Base-by-base conservation (phyloP, 53 echinoderm and acorn worm species). In the Crossaster papposus region DNA sequence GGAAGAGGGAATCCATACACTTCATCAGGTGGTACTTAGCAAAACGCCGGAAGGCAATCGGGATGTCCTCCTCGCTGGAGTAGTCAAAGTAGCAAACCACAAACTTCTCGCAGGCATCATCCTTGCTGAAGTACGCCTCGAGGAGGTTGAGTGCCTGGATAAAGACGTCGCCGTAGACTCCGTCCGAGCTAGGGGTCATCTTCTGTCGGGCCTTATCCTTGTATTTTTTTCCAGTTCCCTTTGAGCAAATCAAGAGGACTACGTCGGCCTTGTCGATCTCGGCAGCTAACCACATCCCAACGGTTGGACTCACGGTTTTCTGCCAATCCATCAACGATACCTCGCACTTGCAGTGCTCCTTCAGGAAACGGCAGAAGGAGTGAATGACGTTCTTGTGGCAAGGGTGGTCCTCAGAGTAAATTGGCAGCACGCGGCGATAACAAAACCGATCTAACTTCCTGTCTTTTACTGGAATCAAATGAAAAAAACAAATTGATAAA, bases 41-140 rank as follows among this genome's bases (percentile, higher is more conserved):
- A 55, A 91, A 80, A 38, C 78, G 79, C 86, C 26, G 70, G 65
- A 91, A 64, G 1, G 86, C 28, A n/a, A 58, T 55, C 2, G 88
- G 91, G 35, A 91, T 86, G 58, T 79, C 70, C 6, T 88, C 29
- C 81, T 80, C 71, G 4, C 51, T 52, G 24, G 87, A 62, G 70
- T 91, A 91, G 32, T 91, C 91, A 81, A 91, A 91, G 54, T 54
- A 81, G 24, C 88, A 36, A 33, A 87, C 88, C 30, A 91, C 37
- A 88, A 79, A 91, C 54, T 91, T 91, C 18, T 79, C 58, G 33
- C 52, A 52, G 86, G 86, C 86, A 62, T 77, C 74, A 53, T 86
- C 37, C 58, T 33, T 55, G 34, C 37, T 22, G 62, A 62, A 82
- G 22, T 90, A 80, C 28, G 26, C 88, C 18, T 79, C 72, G 23